A percentile compares a stretch with the other conserved stretches of the same genome.
phyloP scores from a whole-genome alignment of 2,113 vertebrate genomes.

The Spea multiplicata region DNA sequence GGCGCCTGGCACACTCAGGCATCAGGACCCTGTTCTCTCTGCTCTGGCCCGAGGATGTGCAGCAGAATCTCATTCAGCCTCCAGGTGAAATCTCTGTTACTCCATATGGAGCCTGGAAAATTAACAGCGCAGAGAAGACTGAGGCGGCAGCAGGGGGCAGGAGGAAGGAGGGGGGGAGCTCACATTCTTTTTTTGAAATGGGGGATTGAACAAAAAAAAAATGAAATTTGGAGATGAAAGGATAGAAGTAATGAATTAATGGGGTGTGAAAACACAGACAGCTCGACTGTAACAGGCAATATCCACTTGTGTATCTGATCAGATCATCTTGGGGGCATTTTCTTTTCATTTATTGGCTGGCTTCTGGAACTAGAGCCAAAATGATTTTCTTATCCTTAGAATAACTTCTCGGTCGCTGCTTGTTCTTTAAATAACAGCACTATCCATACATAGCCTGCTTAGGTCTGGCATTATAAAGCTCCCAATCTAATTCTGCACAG shows the following conservation, averaged over 20 bases:
- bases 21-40: conserved; percentile 93
- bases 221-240: conserved; percentile 93
- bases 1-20: conserved; percentile 86
- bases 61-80: conserved; percentile 94
- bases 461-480: neutral
- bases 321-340: conserved; percentile 84
- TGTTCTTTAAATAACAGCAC: conserved; percentile 45
- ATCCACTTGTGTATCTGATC: conserved; percentile 77
- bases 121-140: conserved; percentile 99
- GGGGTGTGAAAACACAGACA: conserved; percentile 93
- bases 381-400: conserved; percentile 54
- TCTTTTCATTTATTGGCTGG: conserved; percentile 83
- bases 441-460: neutral
- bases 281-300: conserved; percentile 96
- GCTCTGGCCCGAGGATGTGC: conserved; percentile 95
- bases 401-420: conserved; percentile 47
- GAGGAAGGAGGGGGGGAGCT: conserved; percentile 35
- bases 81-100: conserved; percentile 99
- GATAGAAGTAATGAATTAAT: conserved; percentile 99
- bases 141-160: conserved; percentile 88
- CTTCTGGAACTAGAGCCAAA: conserved; percentile 63
- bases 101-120: conserved; percentile 99
- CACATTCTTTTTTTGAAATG: conserved; percentile 72
- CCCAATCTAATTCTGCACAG: neutral
- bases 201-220: conserved; percentile 55